Base-by-base conservation (phyloP, 2,797 vertebrate species). In the Clarias pachynema region DNA sequence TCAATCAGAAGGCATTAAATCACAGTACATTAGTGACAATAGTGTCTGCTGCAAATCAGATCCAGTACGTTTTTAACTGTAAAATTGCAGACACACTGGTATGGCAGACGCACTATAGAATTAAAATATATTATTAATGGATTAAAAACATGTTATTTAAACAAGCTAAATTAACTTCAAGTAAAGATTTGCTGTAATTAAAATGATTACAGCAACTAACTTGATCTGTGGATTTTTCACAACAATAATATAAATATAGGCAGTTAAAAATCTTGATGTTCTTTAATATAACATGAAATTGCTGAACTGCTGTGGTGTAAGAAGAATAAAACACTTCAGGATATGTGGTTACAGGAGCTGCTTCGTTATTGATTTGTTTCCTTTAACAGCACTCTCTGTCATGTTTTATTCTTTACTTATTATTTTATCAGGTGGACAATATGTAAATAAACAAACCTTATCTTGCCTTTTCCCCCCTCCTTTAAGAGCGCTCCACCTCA, bases 401-500 rank as follows among this genome's bases (percentile, higher is more conserved):
- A 60, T 60, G 16, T 65, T 63, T 26, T 44, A 26, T 29, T 63
- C 24, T 7, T 37, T 29, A 18, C 60, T 49, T 79, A 24, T n/a
- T 79, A 59, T 59, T 4, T 34, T 20, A 34, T 34, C 4, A 20
- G 10, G 18, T 5, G 40, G n/a, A 7, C 7, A 44, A 10, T 56
- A 34, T 53, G 29, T 22, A 26, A 62, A 62, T 37, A n/a, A 31
- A 40, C 20, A 70, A 78, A 78, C 0, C n/a, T 77, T 77, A 40
- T 15, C 78, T 75, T 70, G 4, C 24, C 6, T 15, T n/a, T 68
- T 69, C 57, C 69, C 40, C 77, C 12, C 22, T n/a, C 12, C 20
- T 60, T 40, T 37, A 90, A 96, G 96, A 96, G 95, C 0, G 90
- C 96, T 4, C 96, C 96, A 4, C 93, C 93, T 0, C 91, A 91